Evolutionary conservation across 2,113 vertebrate species (phyloP).

Genomic region (Peromyscus leucopus): DNA sequence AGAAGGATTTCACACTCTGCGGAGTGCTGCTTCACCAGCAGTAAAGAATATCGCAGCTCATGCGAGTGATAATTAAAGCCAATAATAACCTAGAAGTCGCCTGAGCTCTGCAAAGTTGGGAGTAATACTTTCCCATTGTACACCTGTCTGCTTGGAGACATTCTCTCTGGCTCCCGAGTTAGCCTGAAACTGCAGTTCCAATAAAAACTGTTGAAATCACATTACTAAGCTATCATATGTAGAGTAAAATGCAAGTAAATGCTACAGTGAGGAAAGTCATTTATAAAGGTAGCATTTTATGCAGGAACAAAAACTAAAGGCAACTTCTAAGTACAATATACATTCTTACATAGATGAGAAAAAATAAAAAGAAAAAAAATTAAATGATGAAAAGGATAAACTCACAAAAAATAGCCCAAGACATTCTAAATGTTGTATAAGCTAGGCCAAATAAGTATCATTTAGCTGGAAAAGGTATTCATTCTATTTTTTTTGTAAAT

Average conservation of each 20-base stretch:
- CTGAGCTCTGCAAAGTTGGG: slow-evolving; percentile 32
- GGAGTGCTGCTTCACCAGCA: slow-evolving; percentile 73
- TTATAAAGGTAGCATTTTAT: slow-evolving; percentile 44
- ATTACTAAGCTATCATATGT: slow-evolving; percentile 37
- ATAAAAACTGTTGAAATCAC: slow-evolving; percentile 58
- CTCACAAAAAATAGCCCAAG: slow-evolving; percentile 34
- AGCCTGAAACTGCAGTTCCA: slow-evolving; percentile 45
- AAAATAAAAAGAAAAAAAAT: neutral
- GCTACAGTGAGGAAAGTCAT: neutral
- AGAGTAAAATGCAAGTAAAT: slow-evolving; percentile 60
- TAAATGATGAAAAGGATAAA: neutral
- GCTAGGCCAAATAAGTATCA: neutral
- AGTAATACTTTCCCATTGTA: slow-evolving; percentile 58
- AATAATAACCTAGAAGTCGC: slow-evolving; percentile 77
- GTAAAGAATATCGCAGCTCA: slow-evolving; percentile 80
- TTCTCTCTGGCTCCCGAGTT: slow-evolving; percentile 20
- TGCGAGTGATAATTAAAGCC: slow-evolving; percentile 82
- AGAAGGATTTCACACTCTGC: slow-evolving; percentile 80
- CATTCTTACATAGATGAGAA: neutral
- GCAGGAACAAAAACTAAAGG: neutral
- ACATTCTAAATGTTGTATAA: slow-evolving; percentile 25
- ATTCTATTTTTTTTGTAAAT: neutral
- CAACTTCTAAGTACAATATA: neutral
- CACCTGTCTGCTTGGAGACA: slow-evolving; percentile 32
- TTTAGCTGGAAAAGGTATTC: neutral